Base-by-base conservation (phyloP, 2,113 vertebrate species). In the Onychostruthus taczanowskii region DNA sequence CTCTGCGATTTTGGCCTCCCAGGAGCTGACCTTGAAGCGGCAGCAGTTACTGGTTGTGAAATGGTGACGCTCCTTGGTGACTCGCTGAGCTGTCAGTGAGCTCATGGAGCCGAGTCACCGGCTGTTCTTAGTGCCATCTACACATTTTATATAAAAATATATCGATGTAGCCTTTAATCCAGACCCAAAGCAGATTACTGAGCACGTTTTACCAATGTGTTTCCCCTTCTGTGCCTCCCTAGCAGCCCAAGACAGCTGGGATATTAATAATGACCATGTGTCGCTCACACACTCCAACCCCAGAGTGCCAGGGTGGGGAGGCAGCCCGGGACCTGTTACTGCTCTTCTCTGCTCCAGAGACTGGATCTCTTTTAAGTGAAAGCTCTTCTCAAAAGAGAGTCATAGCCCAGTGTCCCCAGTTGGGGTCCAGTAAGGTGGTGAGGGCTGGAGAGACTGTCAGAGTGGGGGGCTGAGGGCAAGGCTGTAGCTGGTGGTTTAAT, bases 341-440 rank as follows among this genome's bases (percentile, higher is more conserved):
- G 50, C 46, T 69, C 6, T 23, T 35, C 19, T 43, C 79, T 55
- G 64, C 61, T 85, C 52, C 39, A 55, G 55, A 53, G 15, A 3
- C 2, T 21, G 53, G 26, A 7, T 44, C 58, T 20, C 19, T 49
- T 52, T 41, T 6, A 24, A n/a, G 19, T 4, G 27, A 72, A 90
- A 37, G 15, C 33, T 37, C 44, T 33, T 50, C 37, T 50, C 33
- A 18, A 27, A 68, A 33, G 6, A 21, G 4, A 33, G 8, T 30
- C 12, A 6, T 1, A 50, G 50, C 18, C 37, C 62, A 58, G 23
- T 5, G 23, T 41, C 53, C 50, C 49, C 35, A 37, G 8, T 0
- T 50, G 28, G 14, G 9, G 20, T 28, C 16, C 7, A 55, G 58
- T 17, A 19, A 20, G 0, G 13, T 0, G 0, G 30, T 50, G 83